Evolutionary conservation across 2,888 invertebrate genomes (phyloP).

Genomic region (Cordylochernes scorpioides): DNA sequence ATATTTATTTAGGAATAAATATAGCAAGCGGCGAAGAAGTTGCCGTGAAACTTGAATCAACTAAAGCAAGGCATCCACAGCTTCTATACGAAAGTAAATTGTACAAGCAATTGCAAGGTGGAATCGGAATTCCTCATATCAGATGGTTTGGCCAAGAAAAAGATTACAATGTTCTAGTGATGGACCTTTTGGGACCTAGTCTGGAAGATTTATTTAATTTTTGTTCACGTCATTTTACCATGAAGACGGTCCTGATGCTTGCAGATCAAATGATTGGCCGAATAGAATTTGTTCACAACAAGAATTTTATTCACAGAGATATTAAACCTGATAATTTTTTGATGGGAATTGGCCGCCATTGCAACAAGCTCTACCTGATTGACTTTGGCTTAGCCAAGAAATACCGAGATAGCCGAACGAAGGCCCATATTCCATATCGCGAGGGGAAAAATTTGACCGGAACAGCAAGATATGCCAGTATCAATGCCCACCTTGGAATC

Average conservation of each 20-base stretch:
- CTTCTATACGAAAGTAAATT: constrained; percentile 97
- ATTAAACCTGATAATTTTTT: constrained; percentile 94
- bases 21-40: constrained; percentile 41
- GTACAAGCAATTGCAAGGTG: constrained; percentile 95
- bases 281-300: constrained; percentile 91
- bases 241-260: constrained; percentile 98
- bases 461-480: constrained; percentile 85
- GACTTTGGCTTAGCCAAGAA: constrained; percentile 99
- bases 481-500: constrained; percentile 96
- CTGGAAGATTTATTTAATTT: constrained; percentile 98
- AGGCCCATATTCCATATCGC: constrained; percentile 78
- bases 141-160: constrained; percentile 57
- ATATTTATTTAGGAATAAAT: constrained; percentile 90
- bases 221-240: constrained; percentile 91
- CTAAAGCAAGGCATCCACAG: constrained; percentile 95
- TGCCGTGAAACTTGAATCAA: constrained; percentile 97
- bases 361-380: constrained; percentile 93
- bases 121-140: constrained; percentile 53
- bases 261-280: constrained; percentile 85
- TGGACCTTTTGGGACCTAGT: constrained; percentile 94
- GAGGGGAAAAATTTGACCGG: constrained; percentile 99
- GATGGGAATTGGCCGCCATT: constrained; percentile 93
- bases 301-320: constrained; percentile 90
- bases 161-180: constrained; percentile 92
- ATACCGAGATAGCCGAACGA: constrained; percentile 70